These are phyloP conservation scores for Dascyllus trimaculatus DNA, from an alignment of 2,113 vertebrate species.

Conservation along the genomic window DNA sequence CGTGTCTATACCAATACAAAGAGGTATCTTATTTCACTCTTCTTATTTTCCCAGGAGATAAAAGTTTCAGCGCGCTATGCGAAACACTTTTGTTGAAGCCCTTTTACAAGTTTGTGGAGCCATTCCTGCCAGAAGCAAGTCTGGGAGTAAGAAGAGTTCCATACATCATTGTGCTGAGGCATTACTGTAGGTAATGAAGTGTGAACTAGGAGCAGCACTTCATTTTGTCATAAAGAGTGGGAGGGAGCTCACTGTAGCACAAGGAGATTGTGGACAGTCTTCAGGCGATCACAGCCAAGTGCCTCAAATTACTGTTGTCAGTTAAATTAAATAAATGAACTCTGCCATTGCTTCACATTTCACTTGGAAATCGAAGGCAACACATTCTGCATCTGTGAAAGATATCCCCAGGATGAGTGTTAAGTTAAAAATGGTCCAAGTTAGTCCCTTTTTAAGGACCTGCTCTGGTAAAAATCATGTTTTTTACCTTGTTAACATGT, in stretches of 20 bases:
- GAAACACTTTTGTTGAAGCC: conserved; percentile 68
- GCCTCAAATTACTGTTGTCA: conserved; percentile 71
- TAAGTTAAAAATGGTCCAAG: not conserved
- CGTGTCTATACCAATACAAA: not conserved
- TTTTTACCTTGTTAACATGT: no score
- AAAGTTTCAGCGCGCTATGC: conserved; percentile 49
- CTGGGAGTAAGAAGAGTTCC: conserved; percentile 75
- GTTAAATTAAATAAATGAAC: conserved; percentile 54
- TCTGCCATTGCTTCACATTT: conserved; percentile 40
- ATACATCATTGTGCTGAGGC: conserved; percentile 83
- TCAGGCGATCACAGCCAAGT: conserved; percentile 73
- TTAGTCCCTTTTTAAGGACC: not conserved
- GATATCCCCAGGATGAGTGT: conserved; percentile 17
- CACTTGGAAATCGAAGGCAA: conserved; percentile 17
- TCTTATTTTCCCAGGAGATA: not conserved
- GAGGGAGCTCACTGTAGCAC: conserved; percentile 72
- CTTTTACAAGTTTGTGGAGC: conserved; percentile 72
- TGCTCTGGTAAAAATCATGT: no score
- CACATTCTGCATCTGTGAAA: conserved; percentile 17
- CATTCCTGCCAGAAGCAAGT: conserved; percentile 78
- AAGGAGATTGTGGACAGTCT: conserved; percentile 78
- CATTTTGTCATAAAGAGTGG: conserved; percentile 81
- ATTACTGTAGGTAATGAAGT: conserved; percentile 85
- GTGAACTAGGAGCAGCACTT: conserved; percentile 80
- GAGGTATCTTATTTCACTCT: conserved; percentile 24